These are phyloP conservation scores for Caenorhabditis brenneri DNA, from an alignment of 1,140 invertebrate species.

Conservation along the genomic window DNA sequence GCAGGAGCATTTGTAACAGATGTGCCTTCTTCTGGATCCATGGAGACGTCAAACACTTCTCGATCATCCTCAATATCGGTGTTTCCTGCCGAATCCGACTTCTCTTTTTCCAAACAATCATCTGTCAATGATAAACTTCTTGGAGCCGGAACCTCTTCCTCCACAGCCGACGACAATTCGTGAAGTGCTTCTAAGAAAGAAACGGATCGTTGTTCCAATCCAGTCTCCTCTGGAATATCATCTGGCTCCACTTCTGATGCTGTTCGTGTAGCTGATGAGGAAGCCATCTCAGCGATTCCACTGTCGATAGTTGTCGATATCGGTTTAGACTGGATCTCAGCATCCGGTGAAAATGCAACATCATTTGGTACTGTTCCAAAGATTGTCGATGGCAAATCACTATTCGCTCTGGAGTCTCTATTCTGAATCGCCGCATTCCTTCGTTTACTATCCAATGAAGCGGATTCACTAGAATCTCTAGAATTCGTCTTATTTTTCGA, in stretches of 20 bases:
- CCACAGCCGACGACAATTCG: background rate
- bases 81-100: background rate
- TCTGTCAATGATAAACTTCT: slow-evolving; percentile 1
- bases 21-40: background rate
- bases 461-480: background rate
- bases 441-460: background rate
- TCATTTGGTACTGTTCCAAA: slow-evolving; percentile 20
- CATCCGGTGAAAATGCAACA: slow-evolving; percentile 9
- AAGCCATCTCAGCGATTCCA: slow-evolving; percentile 3
- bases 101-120: background rate
- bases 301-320: slow-evolving; percentile 4
- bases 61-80: background rate
- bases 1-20: background rate
- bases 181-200: slow-evolving; percentile 24
- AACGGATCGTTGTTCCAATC: background rate
- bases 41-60: slow-evolving; percentile 1
- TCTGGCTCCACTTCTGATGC: background rate
- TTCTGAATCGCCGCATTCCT: background rate
- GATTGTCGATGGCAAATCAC: slow-evolving; percentile 10
- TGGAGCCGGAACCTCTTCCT: background rate
- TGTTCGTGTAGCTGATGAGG: background rate
- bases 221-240: background rate
- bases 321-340: background rate
- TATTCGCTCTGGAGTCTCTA: background rate
- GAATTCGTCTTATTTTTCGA: slow-evolving; percentile 3